Base-by-base conservation (phyloP, 2,797 vertebrate species). In the Trachurus trachurus region DNA sequence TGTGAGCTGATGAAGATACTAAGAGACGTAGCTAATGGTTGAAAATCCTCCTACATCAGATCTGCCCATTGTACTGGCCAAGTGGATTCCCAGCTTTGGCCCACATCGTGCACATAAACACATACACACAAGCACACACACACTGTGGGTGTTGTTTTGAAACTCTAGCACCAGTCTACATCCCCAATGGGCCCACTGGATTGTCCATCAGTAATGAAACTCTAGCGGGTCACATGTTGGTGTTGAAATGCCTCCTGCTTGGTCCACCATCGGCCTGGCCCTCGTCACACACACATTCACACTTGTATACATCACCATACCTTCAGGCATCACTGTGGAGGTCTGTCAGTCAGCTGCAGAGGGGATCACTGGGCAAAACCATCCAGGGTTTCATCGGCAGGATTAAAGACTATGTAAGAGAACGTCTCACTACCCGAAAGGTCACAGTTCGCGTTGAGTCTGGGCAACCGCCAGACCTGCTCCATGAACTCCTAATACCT, bases 91-190 rank as follows among this genome's bases (percentile, higher is more conserved):
- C n/a, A 58, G 39, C 37, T 7, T 57, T 40, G 9, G 42, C 60
- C 34, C 7, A n/a, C 54, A 17, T 67, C 11, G 3, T 22, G 19
- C 39, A 31, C 72, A 59, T 11, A 31, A 26, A 66, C 67, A 74
- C 0, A 60, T 11, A 13, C 12, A 17, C 29, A 54, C 0, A 26
- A n/a, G 49, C 21, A 53, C 68, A 72, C 54, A 76, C 26, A 54
- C 66, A 54, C 63, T 62, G 53, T 17, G 17, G 40, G 16, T 54
- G 83, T 81, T 91, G 88, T 91, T 92, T 88, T 90, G 90, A 92
- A 92, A 92, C 87, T 61, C 86, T 83, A 91, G 82, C 63, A 67
- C 19, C 54, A 1, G 74, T 63, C 75, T 56, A 75, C 78, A 56
- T 53, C 72, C 80, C 79, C 72, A 40, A 63, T 44, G 76, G 67